A percentile compares a stretch with the other conserved stretches of the same genome.
Conservation (phyloP, 2,888 invertebrate species). For the Meteorus cinctellus region DNA sequence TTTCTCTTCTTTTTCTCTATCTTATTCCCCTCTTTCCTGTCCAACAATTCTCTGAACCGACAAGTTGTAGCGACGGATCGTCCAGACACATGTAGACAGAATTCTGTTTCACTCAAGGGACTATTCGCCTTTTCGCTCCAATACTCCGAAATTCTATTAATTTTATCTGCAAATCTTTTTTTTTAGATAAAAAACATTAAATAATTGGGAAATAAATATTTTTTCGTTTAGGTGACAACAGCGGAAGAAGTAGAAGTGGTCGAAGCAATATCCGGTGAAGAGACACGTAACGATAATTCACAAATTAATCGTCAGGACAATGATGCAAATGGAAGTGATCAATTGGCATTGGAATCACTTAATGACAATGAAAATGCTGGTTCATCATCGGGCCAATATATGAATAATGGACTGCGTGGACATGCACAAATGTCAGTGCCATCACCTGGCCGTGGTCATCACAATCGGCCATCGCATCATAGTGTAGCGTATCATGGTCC, state of each 20-base stretch:
- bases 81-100: neutral
- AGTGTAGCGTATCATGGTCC: conserved; percentile 84
- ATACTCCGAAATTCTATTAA: too few species aligned
- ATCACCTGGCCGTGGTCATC: conserved; percentile 72
- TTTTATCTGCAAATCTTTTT: too few species aligned
- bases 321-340: conserved; percentile 79
- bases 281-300: conserved; percentile 75
- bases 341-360: conserved; percentile 82
- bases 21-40: neutral
- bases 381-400: conserved; percentile 55
- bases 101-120: neutral
- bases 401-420: conserved; percentile 62
- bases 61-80: neutral
- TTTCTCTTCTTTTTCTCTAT: neutral
- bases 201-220: too few species aligned
- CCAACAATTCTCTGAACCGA: conserved; percentile 3
- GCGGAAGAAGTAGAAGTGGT: conserved; percentile 80
- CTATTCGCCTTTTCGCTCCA: too few species aligned
- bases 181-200: too few species aligned
- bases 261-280: conserved; percentile 76
- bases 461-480: conserved; percentile 72
- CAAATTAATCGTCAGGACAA: conserved; percentile 76
- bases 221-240: conserved; percentile 59
- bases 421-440: conserved; percentile 73
- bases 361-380: conserved; percentile 75